A percentile compares a stretch with the other conserved stretches of the same genome.
Evolutionary conservation across 2,113 vertebrate genomes (phyloP).

Genomic region (Clarias gariepinus): DNA sequence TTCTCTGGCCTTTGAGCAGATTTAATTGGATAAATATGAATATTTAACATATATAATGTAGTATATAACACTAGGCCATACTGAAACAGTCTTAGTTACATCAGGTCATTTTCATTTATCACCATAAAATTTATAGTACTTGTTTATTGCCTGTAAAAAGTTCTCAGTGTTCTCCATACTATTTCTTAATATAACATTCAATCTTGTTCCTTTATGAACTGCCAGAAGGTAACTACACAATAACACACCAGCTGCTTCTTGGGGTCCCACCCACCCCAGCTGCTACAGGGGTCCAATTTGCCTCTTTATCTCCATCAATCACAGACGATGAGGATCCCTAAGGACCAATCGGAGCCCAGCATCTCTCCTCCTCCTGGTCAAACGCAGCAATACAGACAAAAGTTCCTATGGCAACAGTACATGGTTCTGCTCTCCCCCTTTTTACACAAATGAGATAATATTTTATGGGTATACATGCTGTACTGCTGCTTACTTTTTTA

Average conservation of each 20-base stretch:
- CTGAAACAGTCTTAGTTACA: neutral
- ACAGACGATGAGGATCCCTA: conserved; percentile 13
- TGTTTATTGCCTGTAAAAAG: neutral
- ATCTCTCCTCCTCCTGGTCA: conserved; percentile 30
- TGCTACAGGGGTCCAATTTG: conserved; percentile 18
- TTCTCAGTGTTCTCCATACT: neutral
- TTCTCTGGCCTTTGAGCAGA: neutral
- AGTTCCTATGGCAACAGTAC: conserved; percentile 72
- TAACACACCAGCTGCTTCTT: conserved; percentile 26
- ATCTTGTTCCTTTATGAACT: neutral
- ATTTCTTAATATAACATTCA: neutral
- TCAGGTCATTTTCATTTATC: neutral
- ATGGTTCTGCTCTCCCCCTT: conserved; percentile 53
- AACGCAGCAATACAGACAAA: conserved; percentile 62
- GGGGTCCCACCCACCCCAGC: conserved; percentile 25
- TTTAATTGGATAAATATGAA: neutral
- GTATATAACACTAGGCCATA: neutral
- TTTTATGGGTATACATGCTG: neutral
- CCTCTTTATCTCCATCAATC: conserved; percentile 13
- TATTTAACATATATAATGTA: no score
- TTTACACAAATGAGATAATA: conserved; percentile 4
- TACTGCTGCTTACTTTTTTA: neutral
- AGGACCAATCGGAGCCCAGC: conserved; percentile 42
- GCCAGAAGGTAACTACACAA: conserved; percentile 27
- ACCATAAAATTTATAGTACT: neutral